Evolutionary conservation across 2,797 vertebrate species (phyloP), one percentile per base, ranked within the genome.

Genomic region (Capromys pilorides): DNA sequence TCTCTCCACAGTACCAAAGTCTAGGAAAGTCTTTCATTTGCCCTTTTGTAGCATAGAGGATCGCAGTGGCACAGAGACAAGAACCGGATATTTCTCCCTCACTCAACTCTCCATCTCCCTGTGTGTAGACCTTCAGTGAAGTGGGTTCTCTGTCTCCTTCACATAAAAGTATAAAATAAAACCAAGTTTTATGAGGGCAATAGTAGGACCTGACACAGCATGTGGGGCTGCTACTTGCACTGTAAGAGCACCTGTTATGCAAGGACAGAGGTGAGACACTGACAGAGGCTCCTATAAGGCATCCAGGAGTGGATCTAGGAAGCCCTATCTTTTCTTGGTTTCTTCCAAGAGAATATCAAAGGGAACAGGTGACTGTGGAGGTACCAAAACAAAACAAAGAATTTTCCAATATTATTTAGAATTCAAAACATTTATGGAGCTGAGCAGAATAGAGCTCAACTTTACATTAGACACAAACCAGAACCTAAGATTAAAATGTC

Each of bases 401-500:
- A 67, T 18, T 86, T 79, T 95, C 88, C 5, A 71, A 71, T 19
- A 59, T 90, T 57, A 49, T 54, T 92, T 85, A 28, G 81, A 7
- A 39, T 84, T 86, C 41, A 73, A 90, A 71, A 75, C 2, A 57
- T 82, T 82, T 28, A 12, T 71, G 24, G 39, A 11, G 49, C 36
- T 39, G 77, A 83, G 49, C 21, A 6, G 64, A 88, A 86, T 54
- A 59, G 14, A n/a, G 31, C 21, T 51, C 8, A 19, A 83, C 71
- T 86, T 89, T 66, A 75, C 41, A 69, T 77, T 59, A 88, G 41
- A 69, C 24, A 31, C 22, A 61, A 62, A 36, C 66, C 67, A 71
- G 28, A 49, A 64, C 6, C 61, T 77, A 31, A 84, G 41, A 69
- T 84, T 33, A 89, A 96, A 90, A 33, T 80, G n/a, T 86, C 77